phyloP scores from a whole-genome alignment of 2,888 invertebrate species.

The Pseudanteris insignis region DNA sequence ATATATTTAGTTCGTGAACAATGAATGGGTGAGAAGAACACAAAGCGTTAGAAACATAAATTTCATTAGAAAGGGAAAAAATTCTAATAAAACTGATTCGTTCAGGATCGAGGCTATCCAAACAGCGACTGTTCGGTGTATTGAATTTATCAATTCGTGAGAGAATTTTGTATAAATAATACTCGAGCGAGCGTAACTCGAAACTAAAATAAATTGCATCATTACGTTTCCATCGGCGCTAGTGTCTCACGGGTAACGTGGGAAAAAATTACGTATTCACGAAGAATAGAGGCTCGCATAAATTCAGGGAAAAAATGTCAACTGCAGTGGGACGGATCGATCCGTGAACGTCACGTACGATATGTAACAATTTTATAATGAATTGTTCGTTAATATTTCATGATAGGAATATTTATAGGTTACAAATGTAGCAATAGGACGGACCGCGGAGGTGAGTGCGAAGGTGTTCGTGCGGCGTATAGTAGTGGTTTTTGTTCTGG shows the following conservation, averaged over 20 bases:
- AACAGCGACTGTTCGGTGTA: slow-evolving; percentile 12
- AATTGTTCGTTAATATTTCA: slow-evolving; percentile 9
- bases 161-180: slow-evolving; percentile 1
- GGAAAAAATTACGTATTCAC: no score
- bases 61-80: slow-evolving; percentile 15
- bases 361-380: slow-evolving; percentile 1
- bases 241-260: no score
- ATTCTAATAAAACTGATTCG: slow-evolving; percentile 13
- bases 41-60: slow-evolving; percentile 14
- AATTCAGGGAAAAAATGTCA: slow-evolving; percentile 1
- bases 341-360: slow-evolving; percentile 4
- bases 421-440: slow-evolving; percentile 56
- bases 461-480: slow-evolving; percentile 65
- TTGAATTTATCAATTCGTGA: slow-evolving; percentile 16
- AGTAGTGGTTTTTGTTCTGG: slow-evolving; percentile 65
- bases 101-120: slow-evolving; percentile 18
- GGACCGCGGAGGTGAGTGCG: slow-evolving; percentile 67
- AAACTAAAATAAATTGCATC: slow-evolving; percentile 4
- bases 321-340: slow-evolving; percentile 1
- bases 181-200: slow-evolving; percentile 5
- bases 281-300: background rate
- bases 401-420: slow-evolving; percentile 48
- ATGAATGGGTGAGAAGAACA: no score
- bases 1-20: no score
- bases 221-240: slow-evolving; percentile 3